Conservation (phyloP, 2,113 vertebrate species). For the Clarias gariepinus region DNA sequence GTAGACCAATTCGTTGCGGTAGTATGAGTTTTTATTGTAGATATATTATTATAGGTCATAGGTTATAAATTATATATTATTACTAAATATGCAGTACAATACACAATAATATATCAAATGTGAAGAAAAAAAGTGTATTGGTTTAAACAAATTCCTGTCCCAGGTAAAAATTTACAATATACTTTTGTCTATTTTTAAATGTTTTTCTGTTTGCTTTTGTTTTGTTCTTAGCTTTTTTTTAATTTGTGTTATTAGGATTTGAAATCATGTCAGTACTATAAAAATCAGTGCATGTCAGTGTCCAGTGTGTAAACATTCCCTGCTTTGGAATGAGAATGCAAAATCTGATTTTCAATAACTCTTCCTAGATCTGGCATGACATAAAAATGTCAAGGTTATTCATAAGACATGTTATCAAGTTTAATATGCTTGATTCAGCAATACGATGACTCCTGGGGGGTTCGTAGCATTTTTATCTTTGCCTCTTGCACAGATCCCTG, state of each 20-base stretch:
- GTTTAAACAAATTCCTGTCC: background rate
- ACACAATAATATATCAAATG: slow-evolving; percentile 50
- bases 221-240: background rate
- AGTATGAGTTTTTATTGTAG: background rate
- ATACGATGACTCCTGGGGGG: background rate
- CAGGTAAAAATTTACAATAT: slow-evolving; percentile 14
- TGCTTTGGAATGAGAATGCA: background rate
- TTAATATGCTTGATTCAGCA: slow-evolving; percentile 29
- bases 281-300: slow-evolving; percentile 23
- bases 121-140: slow-evolving; percentile 53
- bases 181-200: background rate
- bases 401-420: slow-evolving; percentile 23
- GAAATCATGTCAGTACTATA: slow-evolving; percentile 6
- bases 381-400: slow-evolving; percentile 33
- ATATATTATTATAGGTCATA: too few species aligned
- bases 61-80: too few species aligned
- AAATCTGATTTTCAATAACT: slow-evolving; percentile 20
- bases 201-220: background rate
- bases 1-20: background rate
- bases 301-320: background rate
- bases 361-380: background rate
- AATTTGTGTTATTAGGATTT: slow-evolving; percentile 50
- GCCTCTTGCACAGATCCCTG: background rate
- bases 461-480: slow-evolving; percentile 22
- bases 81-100: background rate